Percentiles rank a stretch among this genome's conserved stretches.
Conservation (phyloP, 1,140 invertebrate species). For the Conus ventricosus region DNA sequence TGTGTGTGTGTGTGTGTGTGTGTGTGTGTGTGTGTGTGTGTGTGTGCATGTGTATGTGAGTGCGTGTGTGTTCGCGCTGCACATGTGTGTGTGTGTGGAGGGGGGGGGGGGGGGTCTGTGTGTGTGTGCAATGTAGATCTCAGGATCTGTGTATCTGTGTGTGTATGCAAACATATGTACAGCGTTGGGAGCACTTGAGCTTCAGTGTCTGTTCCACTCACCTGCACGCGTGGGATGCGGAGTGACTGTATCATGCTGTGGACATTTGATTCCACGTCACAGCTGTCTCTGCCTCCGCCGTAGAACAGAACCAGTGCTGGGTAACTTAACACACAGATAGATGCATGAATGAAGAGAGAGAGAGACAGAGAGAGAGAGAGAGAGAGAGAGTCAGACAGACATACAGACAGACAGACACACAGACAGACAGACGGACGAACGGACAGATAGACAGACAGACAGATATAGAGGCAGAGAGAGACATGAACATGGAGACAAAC, state of each 20-base stretch:
- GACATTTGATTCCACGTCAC: not conserved
- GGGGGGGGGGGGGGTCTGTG: too few species aligned
- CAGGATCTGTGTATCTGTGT: too few species aligned
- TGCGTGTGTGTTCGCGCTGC: too few species aligned
- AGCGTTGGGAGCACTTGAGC: not conserved
- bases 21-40: not conserved
- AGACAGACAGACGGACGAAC: too few species aligned
- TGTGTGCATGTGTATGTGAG: too few species aligned
- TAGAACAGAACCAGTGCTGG: not conserved
- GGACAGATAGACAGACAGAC: too few species aligned
- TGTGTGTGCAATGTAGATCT: too few species aligned
- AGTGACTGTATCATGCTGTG: not conserved
- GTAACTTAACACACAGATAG: not conserved
- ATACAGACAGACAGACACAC: too few species aligned
- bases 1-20: conserved; percentile 1
- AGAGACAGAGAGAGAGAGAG: not conserved
- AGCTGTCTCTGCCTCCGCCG: not conserved
- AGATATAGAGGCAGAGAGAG: too few species aligned
- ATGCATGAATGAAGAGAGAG: not conserved
- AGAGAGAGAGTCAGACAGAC: not conserved
- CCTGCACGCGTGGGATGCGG: not conserved
- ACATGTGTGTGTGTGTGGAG: too few species aligned
- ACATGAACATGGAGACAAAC: too few species aligned
- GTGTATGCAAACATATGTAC: too few species aligned
- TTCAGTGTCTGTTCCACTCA: not conserved